Conservation (phyloP, 2,797 vertebrate species). For the Chloroceryle amazona region DNA sequence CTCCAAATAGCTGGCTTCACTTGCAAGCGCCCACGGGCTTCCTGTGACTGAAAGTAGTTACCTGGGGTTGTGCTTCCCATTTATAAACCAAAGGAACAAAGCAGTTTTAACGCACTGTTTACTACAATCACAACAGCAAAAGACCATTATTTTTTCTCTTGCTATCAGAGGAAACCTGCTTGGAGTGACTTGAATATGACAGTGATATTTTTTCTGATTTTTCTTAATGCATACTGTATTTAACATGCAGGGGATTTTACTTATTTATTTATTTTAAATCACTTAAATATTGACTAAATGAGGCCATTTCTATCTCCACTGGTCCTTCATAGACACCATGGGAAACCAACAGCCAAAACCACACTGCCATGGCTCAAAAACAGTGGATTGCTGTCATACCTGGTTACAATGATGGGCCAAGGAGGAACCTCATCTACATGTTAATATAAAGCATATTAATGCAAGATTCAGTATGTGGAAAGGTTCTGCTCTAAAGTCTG, state of each 20-base stretch:
- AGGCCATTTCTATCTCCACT: background rate
- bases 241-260: background rate
- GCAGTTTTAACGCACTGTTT: conserved; percentile 35
- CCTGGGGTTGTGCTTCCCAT: conserved; percentile 13
- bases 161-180: background rate
- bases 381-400: background rate
- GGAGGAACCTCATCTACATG: background rate
- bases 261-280: background rate
- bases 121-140: background rate
- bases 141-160: background rate
- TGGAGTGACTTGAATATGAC: background rate
- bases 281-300: background rate
- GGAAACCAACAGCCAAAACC: background rate
- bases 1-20: conserved; percentile 16
- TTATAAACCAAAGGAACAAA: conserved; percentile 50
- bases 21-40: conserved; percentile 13
- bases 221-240: background rate
- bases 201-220: background rate
- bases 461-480: conserved; percentile 10
- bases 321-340: background rate
- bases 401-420: background rate
- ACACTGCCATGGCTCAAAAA: background rate
- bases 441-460: background rate
- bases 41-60: conserved; percentile 7
- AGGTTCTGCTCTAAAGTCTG: conserved; percentile 2